phyloP scores from a whole-genome alignment of 2,888 invertebrate genomes.

The Leucozona laternaria region DNA sequence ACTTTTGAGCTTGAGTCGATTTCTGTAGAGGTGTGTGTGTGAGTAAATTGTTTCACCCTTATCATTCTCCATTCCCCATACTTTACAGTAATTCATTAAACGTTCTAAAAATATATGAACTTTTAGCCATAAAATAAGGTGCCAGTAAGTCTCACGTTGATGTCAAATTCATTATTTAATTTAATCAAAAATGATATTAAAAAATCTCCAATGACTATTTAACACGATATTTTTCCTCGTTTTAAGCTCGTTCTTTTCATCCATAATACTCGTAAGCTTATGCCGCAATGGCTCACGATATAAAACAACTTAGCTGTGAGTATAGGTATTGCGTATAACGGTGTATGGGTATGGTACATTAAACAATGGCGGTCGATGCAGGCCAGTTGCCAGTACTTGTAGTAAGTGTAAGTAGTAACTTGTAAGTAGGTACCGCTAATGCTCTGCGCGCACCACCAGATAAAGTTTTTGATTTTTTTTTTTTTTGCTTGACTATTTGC shows the following conservation, averaged over 20 bases:
- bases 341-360: slow-evolving; percentile 36
- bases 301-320: slow-evolving; percentile 9
- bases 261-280: slow-evolving; percentile 9
- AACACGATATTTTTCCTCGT: slow-evolving; percentile 20
- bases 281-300: slow-evolving; percentile 22
- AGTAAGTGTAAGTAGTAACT: slow-evolving; percentile 32
- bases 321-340: slow-evolving; percentile 17
- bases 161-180: slow-evolving; percentile 22
- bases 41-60: too few species aligned
- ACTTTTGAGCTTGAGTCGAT: too few species aligned
- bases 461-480: slow-evolving; percentile 28
- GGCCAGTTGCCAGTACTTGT: slow-evolving; percentile 22
- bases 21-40: too few species aligned
- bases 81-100: too few species aligned
- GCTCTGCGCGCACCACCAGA: slow-evolving; percentile 49
- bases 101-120: neutral
- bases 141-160: neutral
- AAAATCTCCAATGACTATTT: slow-evolving; percentile 12
- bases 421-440: slow-evolving; percentile 55
- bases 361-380: slow-evolving; percentile 40
- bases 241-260: slow-evolving; percentile 10
- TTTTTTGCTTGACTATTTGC: slow-evolving; percentile 26
- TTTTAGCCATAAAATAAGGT: neutral
- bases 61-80: too few species aligned
- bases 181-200: slow-evolving; percentile 21